Base-by-base conservation (phyloP, 2,113 vertebrate genomes). In the Cranoglanis bouderius region DNA sequence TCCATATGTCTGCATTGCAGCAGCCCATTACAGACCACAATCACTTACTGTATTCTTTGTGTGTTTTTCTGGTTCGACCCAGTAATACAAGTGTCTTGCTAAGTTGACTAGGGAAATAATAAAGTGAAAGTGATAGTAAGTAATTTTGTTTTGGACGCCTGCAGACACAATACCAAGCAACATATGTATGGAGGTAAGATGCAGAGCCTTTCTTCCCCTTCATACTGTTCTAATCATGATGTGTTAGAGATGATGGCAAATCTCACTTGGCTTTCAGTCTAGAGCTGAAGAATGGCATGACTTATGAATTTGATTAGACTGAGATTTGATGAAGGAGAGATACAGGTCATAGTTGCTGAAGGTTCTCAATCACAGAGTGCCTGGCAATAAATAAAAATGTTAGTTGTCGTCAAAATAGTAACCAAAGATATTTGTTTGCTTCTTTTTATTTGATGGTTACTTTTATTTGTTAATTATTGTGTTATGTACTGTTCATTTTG, bases 161-260 rank as follows among this genome's bases (percentile, higher is more conserved):
- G 16, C 74, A 78, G 35, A 4, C 26, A 7, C 63, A 85, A 21
- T 43, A 70, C 32, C 13, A n/a, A n/a, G 4, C 4, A 43, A 26
- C 16, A 55, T 35, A 29, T 75, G 18, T 43, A 29, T 59, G 6
- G 26, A 74, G 46, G 24, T 57, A 24, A 74, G 53, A 53, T 32
- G 19, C 19, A n/a, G 29, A 55, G 32, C 61, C 24, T 75, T 57
- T 72, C 26, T 43, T 43, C 35, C 32, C 9, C 49, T 57, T 82
- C 63, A 51, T 72, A 49, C 87, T 74, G 87, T 49, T 88, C 18
- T 43, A 35, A 57, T 75, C 55, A 77, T 75, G 70, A 75, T 29
- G 38, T 84, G 2, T 84, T 40, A 49, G 38, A 74, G 26, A 16
- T 75, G 51, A 83, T 26, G 78, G 16, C 26, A 43, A 63, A 72